phyloP scores from a whole-genome alignment of 1,140 invertebrate species.

The Ceratoteleas bidentatus region DNA sequence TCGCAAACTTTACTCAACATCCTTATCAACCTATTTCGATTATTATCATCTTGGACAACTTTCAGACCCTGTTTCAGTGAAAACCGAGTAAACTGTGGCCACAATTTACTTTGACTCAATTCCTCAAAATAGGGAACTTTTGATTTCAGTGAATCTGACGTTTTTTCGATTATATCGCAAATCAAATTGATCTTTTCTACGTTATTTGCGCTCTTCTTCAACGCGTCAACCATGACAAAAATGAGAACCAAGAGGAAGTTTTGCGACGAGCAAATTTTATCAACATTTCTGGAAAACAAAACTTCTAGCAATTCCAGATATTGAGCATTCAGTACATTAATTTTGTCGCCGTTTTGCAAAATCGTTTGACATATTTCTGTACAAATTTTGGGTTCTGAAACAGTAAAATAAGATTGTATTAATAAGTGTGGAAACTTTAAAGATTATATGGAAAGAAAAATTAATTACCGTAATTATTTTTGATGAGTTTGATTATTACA shows the following conservation, averaged over 20 bases:
- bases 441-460: too few relatives aligned
- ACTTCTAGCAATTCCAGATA: conserved; percentile 75
- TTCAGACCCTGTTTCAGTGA: conserved; percentile 85
- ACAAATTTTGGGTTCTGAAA: too few relatives aligned
- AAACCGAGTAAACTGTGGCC: conserved; percentile 85
- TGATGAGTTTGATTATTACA: too few relatives aligned
- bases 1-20: conserved; percentile 83
- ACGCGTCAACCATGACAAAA: conserved; percentile 80
- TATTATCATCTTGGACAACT: conserved; percentile 75
- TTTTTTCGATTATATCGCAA: conserved; percentile 72
- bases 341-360: too few relatives aligned
- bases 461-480: too few relatives aligned
- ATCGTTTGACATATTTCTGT: too few relatives aligned
- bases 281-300: conserved; percentile 74
- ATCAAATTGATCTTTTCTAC: conserved; percentile 76
- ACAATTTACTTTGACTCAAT: conserved; percentile 82
- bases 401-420: too few relatives aligned
- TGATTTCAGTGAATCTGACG: conserved; percentile 70
- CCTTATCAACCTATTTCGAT: conserved; percentile 77
- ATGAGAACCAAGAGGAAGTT: conserved; percentile 83
- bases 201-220: conserved; percentile 82
- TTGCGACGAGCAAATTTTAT: conserved; percentile 77
- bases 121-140: conserved; percentile 78
- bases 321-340: conserved; percentile 67
- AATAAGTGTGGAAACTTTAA: too few relatives aligned